Percentiles rank a stretch among this genome's conserved stretches.
Conservation (phyloP, 2,113 vertebrate genomes). For the Cyphomyrus discorhynchus region DNA sequence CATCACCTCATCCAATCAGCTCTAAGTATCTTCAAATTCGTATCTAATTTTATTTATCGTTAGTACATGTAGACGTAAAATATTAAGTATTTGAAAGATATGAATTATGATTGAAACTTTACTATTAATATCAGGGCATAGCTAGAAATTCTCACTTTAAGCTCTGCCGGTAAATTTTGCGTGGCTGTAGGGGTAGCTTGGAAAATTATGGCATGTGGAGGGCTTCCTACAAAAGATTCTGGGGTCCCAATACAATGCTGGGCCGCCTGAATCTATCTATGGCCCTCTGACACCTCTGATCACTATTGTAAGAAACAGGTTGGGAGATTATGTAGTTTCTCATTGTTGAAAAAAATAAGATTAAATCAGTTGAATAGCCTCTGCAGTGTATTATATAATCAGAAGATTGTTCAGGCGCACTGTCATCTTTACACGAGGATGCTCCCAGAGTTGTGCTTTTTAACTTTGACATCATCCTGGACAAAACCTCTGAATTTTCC, state of each 20-base stretch:
- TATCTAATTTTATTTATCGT: neutral
- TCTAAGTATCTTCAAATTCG: neutral
- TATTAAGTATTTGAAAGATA: neutral
- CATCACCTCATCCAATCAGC: neutral
- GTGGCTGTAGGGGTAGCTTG: neutral
- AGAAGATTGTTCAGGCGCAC: neutral
- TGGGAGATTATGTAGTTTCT: neutral
- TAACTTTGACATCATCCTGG: neutral
- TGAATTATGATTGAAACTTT: neutral
- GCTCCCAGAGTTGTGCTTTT: neutral
- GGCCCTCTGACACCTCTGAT: neutral
- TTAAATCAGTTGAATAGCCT: neutral
- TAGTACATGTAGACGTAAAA: neutral
- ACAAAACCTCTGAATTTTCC: neutral
- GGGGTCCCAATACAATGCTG: neutral
- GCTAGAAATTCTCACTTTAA: neutral
- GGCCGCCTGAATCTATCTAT: neutral
- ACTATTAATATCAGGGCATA: neutral
- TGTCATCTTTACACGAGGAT: neutral
- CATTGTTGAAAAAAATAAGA: neutral
- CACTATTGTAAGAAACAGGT: neutral
- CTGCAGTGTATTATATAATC: neutral
- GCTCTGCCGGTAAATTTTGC: neutral
- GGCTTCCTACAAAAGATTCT: neutral
- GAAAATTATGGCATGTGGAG: neutral